Evolutionary conservation across 2,888 invertebrate genomes (phyloP), one percentile per base, ranked within the genome.

Genomic region (Stictocephala bisonia): DNA sequence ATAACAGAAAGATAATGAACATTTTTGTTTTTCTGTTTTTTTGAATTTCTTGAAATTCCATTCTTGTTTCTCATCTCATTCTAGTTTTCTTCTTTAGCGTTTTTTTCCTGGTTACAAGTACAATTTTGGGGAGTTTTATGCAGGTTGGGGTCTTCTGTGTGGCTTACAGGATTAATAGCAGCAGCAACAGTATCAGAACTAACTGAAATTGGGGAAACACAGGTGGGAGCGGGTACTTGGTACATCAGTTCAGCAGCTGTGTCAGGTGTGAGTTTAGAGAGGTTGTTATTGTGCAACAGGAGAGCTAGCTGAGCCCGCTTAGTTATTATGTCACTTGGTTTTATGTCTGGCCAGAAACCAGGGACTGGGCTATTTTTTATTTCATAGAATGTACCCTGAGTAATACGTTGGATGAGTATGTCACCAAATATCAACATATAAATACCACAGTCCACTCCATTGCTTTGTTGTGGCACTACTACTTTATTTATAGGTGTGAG

Each of bases 261-360:
- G n/a, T 51, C 51, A 51, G 24, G 13, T 24, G 26, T 51, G 4
- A 51, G 51, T 24, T 9, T 51, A 26, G 51, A n/a, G 22, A 26
- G 27, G 51, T 24, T 51, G 51, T 24, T 51, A 51, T 22, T 51
- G 26, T 51, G 51, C 24, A 51, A 3, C 24, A 51, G 26, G 26
- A 51, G n/a, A n/a, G n/a, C n/a, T n/a, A n/a, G n/a, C n/a, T n/a
- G 51, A 27, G 51, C 51, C 27, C 51, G 15, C 24, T 51, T 51
- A 26, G 51, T 51, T 26, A 51, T 13, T 27, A 51, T 27, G 27
- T 51, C 51, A 26, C 51, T 51, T 26, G 24, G 11, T 3, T 4
- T 51, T n/a, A 51, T 51, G 27, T 51, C 26, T 6, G 51, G 51
- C 51, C 51, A 51, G 24, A 26, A n/a, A n/a, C n/a, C n/a, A 2